Conservation (phyloP, 2,113 vertebrate genomes). For the Terrapene triunguis region DNA sequence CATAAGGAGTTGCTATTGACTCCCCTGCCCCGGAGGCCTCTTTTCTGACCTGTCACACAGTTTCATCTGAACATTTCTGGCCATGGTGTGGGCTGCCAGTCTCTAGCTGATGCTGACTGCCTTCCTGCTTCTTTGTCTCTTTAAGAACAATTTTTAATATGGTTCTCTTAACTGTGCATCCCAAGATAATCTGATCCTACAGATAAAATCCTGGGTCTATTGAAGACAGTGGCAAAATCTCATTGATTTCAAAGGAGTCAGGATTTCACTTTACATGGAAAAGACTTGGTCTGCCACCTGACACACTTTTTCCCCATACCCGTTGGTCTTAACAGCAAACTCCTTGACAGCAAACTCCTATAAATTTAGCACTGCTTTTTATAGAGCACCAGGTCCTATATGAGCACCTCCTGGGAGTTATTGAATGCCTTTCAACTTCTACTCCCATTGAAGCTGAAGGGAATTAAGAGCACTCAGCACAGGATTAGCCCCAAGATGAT, state of each 20-base stretch:
- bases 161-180: neutral
- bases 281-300: neutral
- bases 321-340: neutral
- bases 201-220: neutral
- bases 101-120: neutral
- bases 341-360: neutral
- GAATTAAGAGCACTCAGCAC: neutral
- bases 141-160: neutral
- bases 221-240: neutral
- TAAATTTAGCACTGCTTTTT: neutral
- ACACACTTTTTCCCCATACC: neutral
- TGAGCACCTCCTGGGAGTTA: neutral
- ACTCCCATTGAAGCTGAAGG: neutral
- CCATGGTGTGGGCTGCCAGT: fast-evolving
- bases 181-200: neutral
- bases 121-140: neutral
- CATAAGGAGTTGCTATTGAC: neutral
- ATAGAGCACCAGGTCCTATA: neutral
- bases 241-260: neutral
- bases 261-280: neutral
- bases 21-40: neutral
- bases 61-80: neutral
- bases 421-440: neutral
- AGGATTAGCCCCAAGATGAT: neutral
- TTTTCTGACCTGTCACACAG: neutral